Percentiles rank a stretch among this genome's conserved stretches.
Conservation (phyloP, 2,888 invertebrate genomes). For the Uropetala carovei region DNA sequence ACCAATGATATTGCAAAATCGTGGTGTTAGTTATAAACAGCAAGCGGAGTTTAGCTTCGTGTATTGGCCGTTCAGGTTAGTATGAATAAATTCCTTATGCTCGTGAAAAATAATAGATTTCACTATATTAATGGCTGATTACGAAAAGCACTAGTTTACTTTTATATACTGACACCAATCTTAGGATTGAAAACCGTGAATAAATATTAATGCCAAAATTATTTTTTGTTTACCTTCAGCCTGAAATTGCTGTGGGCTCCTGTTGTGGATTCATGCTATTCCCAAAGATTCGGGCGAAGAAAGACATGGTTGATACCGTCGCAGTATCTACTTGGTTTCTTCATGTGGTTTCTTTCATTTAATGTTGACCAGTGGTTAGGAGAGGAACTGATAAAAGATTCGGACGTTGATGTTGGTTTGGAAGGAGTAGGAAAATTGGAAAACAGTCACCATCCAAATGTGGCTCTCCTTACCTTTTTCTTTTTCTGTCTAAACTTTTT, state of each 20-base stretch:
- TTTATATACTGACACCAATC: background rate
- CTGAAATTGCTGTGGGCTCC: constrained; percentile 99
- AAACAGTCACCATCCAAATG: constrained; percentile 78
- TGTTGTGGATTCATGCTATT: constrained; percentile 95
- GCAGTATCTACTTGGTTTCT: constrained; percentile 92
- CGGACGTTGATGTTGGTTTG: background rate
- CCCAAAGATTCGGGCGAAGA: constrained; percentile 89
- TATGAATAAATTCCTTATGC: background rate
- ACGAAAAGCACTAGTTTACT: background rate
- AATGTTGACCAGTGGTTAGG: constrained; percentile 88
- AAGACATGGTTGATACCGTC: constrained; percentile 97
- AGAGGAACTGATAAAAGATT: constrained; percentile 71
- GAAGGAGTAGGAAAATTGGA: background rate
- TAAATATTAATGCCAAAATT: background rate
- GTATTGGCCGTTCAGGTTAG: constrained; percentile 86
- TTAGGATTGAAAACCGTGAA: too few species aligned
- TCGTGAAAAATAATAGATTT: background rate
- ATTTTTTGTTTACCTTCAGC: constrained; percentile 73
- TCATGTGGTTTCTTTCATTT: constrained; percentile 91
- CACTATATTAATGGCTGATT: background rate
- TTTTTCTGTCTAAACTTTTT: constrained; percentile 96
- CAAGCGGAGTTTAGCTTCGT: constrained; percentile 97
- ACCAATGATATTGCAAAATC: constrained; percentile 95
- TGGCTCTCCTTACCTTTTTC: constrained; percentile 86
- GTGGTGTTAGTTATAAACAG: constrained; percentile 94